Base-by-base conservation (phyloP, 2,797 vertebrate genomes). In the Pterois miles region DNA sequence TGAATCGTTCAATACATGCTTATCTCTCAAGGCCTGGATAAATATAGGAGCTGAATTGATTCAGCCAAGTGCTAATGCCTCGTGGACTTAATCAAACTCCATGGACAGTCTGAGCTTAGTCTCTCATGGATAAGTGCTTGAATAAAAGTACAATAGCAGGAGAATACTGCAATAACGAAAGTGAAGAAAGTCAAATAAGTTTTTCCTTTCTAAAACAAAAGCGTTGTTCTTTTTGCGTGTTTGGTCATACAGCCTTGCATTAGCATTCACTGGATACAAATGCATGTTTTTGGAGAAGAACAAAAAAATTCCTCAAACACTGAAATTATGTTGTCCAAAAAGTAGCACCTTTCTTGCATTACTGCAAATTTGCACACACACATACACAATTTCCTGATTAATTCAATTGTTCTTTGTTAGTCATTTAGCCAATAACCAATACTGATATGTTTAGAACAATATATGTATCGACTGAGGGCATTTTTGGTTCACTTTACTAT, bases 1-100 rank as follows among this genome's bases (percentile, higher is more conserved):
- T 69, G 36, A 70, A 66, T 62, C n/a, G 14, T 43, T 84, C 82
- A 78, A 83, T 87, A 80, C 57, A 1, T 67, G 67, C 52, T 83
- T 71, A 83, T 87, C 65, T 82, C 60, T 72, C 56, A 75, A 63
- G 59, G 38, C 58, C 6, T n/a, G 34, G 58, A 63, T 74, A 78
- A 79, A 63, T 79, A 65, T 85, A 82, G 69, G 53, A 78, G 56
- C 14, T 57, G 29, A 54, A 84, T 76, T 3, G 23, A 74, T 71
- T 73, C 20, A 65, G 65, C 14, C 38, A 22, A 73, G 68, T 52
- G 60, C 63, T 75, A 70, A 66, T 68, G 13, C 57, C 29, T 63
- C 3, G 9, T 65, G 69, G 58, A 72, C 52, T 72, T 22, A 22
- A 1, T 70, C 56, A 3, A 59, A 75, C 62, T 69, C 77, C 8